A percentile compares a stretch with the other conserved stretches of the same genome.
Conservation (phyloP, 2,797 vertebrate species). For the Siniperca undulata region DNA sequence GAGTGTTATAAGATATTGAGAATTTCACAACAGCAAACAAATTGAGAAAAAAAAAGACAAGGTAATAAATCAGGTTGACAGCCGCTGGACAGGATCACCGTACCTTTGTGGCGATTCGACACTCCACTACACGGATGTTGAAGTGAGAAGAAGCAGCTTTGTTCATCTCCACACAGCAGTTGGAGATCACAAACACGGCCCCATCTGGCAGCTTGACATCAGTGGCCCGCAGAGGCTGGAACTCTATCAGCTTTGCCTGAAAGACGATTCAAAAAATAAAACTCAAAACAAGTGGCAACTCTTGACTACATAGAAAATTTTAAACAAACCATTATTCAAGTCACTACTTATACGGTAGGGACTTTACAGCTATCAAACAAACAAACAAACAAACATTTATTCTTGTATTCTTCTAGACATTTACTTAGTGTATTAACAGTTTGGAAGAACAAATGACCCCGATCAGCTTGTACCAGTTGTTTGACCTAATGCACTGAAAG, state of each 20-base stretch:
- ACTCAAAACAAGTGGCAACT: background rate
- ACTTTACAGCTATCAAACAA: background rate
- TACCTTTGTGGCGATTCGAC: constrained; percentile 96
- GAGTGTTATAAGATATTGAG: background rate
- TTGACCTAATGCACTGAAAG: background rate
- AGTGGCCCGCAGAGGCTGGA: constrained; percentile 92
- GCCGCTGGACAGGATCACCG: background rate
- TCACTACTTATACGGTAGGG: background rate
- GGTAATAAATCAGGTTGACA: background rate
- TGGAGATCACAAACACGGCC: constrained; percentile 96
- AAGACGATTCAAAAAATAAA: constrained; percentile 51
- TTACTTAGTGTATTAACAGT: background rate
- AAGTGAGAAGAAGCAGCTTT: constrained; percentile 97
- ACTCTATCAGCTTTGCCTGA: constrained; percentile 98
- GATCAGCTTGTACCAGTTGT: background rate
- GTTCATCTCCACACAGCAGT: constrained; percentile 97
- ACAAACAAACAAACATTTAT: constrained; percentile 1
- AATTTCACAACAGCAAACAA: background rate
- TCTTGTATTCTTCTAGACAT: background rate
- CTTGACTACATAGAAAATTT: background rate
- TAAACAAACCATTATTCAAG: background rate
- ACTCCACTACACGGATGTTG: constrained; percentile 97
- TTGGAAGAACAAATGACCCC: background rate
- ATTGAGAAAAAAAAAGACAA: background rate
- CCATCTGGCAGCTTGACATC: constrained; percentile 92